phyloP scores from a whole-genome alignment of 2,797 vertebrate species.

The Arnoldichthys spilopterus region DNA sequence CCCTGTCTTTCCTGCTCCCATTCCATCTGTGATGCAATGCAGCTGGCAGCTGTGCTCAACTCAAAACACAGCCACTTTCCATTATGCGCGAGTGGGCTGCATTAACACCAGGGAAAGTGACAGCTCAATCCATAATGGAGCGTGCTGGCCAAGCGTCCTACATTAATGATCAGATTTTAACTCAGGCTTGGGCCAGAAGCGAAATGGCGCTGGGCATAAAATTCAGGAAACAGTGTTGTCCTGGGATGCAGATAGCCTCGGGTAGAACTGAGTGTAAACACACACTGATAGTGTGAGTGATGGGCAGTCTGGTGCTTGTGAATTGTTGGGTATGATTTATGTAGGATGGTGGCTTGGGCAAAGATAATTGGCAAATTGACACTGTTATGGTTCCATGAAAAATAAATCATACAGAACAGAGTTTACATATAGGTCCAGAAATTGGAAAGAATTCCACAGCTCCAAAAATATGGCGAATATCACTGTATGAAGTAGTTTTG shows the following conservation, averaged over 20 bases:
- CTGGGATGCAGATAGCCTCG: background rate
- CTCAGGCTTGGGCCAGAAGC: conserved; percentile 7
- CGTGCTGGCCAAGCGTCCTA: conserved; percentile 39
- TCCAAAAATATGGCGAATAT: too few species aligned
- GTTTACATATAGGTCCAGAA: too few species aligned
- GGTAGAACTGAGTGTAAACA: background rate
- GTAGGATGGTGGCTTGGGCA: background rate
- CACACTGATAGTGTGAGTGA: background rate
- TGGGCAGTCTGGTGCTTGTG: background rate
- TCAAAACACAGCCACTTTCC: conserved; percentile 34
- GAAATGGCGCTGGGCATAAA: conserved; percentile 1
- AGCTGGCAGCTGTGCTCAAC: conserved; percentile 43
- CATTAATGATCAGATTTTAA: conserved; percentile 49
- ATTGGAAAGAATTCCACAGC: too few species aligned
- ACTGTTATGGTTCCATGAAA: too few species aligned
- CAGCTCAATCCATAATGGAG: conserved; percentile 56
- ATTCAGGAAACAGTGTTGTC: background rate
- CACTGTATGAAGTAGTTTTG: too few species aligned
- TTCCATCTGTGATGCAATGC: conserved; percentile 49
- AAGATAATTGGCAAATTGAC: background rate
- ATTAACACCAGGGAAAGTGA: conserved; percentile 53
- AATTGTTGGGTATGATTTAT: background rate
- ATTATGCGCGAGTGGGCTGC: conserved; percentile 51
- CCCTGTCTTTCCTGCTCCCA: conserved; percentile 19
- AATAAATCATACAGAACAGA: too few species aligned